Percentiles rank a stretch among this genome's conserved stretches.
These are phyloP conservation scores for Bombylius major DNA, from an alignment of 2,888 invertebrate genomes.

Conservation along the genomic window DNA sequence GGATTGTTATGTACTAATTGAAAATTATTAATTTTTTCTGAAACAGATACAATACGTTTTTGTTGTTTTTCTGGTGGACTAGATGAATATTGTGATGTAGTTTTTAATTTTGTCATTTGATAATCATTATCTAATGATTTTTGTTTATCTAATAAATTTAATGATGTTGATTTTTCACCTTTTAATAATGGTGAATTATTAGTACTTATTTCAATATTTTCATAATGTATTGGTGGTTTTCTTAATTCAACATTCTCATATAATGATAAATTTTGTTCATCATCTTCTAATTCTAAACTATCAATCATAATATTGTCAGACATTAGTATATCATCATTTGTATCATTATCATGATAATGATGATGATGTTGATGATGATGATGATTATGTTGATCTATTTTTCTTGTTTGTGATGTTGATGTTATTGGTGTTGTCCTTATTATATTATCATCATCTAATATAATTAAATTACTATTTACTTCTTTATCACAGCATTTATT, in stretches of 20 bases:
- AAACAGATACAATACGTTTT: neutral
- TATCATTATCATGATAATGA: slow-evolving; percentile 16
- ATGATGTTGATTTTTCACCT: neutral
- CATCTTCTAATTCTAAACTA: slow-evolving; percentile 22
- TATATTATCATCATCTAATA: slow-evolving; percentile 13
- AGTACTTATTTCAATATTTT: slow-evolving; percentile 30
- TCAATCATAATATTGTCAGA: slow-evolving; percentile 17
- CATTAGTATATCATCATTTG: slow-evolving; percentile 19
- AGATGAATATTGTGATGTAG: slow-evolving; percentile 1
- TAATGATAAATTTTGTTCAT: slow-evolving; percentile 26
- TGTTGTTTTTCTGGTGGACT: neutral
- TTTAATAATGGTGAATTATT: neutral
- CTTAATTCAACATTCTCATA: slow-evolving; percentile 36
- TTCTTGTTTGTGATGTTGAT: neutral
- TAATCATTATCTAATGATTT: neutral
- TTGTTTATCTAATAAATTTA: neutral
- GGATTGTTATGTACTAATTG: no score
- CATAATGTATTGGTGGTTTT: slow-evolving; percentile 31
- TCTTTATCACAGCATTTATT: slow-evolving; percentile 4
- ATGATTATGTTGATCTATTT: slow-evolving; percentile 4
- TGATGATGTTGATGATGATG: slow-evolving; percentile 5
- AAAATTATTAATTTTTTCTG: no score
- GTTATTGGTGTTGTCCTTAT: neutral
- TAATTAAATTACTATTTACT: slow-evolving; percentile 18
- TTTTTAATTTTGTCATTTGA: neutral